Conservation (phyloP, 2,113 vertebrate genomes). For the Elephantulus edwardii region DNA sequence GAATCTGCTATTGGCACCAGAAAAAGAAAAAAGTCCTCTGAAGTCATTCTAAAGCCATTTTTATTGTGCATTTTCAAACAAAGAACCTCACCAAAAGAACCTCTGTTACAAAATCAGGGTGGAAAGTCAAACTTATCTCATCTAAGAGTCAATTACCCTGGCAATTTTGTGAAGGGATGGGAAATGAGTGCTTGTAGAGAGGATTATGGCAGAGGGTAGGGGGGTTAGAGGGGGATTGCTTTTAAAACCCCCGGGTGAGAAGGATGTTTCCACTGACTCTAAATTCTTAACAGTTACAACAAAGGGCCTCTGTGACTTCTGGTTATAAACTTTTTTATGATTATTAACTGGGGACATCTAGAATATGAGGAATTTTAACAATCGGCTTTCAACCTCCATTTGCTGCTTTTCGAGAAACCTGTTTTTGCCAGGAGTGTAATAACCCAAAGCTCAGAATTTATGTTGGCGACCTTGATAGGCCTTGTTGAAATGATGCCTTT, state of each 20-base stretch:
- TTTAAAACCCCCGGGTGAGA: constrained; percentile 56
- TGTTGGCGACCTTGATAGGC: neutral
- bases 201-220: neutral
- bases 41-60: constrained; percentile 79
- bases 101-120: constrained; percentile 74
- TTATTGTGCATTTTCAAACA: constrained; percentile 78
- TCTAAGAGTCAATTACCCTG: constrained; percentile 74
- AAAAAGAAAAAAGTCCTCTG: constrained; percentile 67
- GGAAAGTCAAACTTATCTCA: constrained; percentile 74
- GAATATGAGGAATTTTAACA: constrained; percentile 68
- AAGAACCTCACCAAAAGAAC: constrained; percentile 72
- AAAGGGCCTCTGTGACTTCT: constrained; percentile 72
- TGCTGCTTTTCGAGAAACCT: constrained; percentile 57
- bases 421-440: constrained; percentile 30
- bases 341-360: constrained; percentile 75
- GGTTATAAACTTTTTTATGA: constrained; percentile 75
- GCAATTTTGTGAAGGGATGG: constrained; percentile 64
- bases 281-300: constrained; percentile 58
- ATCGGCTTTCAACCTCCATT: constrained; percentile 54
- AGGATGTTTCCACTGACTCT: constrained; percentile 56
- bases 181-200: constrained; percentile 39
- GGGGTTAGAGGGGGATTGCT: constrained; percentile 16
- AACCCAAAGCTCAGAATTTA: constrained; percentile 37
- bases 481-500: constrained; percentile 47
- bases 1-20: constrained; percentile 76